Base-by-base conservation (phyloP, 2,888 invertebrate genomes). In the Danaus chrysippus region DNA sequence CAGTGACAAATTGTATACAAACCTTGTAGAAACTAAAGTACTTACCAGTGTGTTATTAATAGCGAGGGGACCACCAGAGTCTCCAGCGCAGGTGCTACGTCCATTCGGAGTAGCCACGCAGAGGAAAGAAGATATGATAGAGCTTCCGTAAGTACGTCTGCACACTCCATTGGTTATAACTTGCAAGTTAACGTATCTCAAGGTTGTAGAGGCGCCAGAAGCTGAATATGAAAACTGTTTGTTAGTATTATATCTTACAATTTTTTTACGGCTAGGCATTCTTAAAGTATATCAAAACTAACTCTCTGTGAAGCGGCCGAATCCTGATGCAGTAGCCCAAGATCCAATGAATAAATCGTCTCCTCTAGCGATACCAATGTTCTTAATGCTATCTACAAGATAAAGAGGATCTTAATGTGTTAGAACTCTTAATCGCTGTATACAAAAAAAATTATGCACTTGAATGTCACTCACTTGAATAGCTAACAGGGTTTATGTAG, bases 121-220 rank as follows among this genome's bases (percentile, higher is more conserved):
- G 69, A 78, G 52, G 23, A 70, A 71, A 10, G 66, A 63, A 11
- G 53, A 13, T 17, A 66, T 12, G 12, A 65, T 55, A 0, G 1
- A 0, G 10, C 23, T 9, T 9, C 70, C 71, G 61, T 59, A 75
- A 11, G 62, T 58, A 2, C 49, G 44, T 0, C 58, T 46, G 56
- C 74, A 75, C 8, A 63, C 61, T 1, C 64, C 56, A 64, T 75
- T 76, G 56, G 72, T 67, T 64, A 74, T 74, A 12, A 75, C 71
- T 13, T 62, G 70, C 62, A 87, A 78, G 63, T 76, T 80, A n/a
- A 86, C 82, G 43, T 77, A 84, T 64, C 84, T 84, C 61, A 83
- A 23, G 0, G 54, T 17, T 57, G 23, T 3, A 34, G 23, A 34
- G 8, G 23, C 23, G 23, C 23, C 2, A 34, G 23, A 34, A 34